Percentiles rank a stretch among this genome's conserved stretches.
phyloP scores from a whole-genome alignment of 2,888 invertebrate genomes.

The Acholoe squamosa region DNA sequence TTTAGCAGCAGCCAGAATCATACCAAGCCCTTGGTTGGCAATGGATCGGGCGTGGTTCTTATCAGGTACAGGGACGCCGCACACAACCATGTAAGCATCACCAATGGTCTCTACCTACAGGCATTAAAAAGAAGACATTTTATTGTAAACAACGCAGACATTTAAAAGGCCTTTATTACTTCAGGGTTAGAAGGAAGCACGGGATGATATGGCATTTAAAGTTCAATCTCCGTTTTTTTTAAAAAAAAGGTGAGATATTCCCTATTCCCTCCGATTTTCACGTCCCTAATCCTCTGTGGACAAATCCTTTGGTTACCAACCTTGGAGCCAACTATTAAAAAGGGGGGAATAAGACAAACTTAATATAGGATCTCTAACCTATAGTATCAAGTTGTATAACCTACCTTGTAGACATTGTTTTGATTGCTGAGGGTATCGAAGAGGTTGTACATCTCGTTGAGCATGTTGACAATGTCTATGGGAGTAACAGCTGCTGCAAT shows the following conservation, averaged over 20 bases:
- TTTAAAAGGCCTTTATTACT: too few species aligned
- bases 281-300: too few species aligned
- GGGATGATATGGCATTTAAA: too few species aligned
- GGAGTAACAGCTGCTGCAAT: conserved; percentile 81
- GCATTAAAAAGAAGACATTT: neutral
- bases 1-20: conserved; percentile 77
- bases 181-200: too few species aligned
- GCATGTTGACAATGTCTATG: conserved; percentile 79
- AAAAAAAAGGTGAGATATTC: too few species aligned
- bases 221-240: too few species aligned
- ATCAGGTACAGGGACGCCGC: conserved; percentile 68
- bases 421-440: conserved; percentile 71
- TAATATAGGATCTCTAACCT: neutral
- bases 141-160: too few species aligned
- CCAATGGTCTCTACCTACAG: conserved; percentile 79
- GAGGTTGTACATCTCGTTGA: conserved; percentile 82
- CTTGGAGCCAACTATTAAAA: too few species aligned
- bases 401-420: conserved; percentile 74
- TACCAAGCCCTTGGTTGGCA: conserved; percentile 78
- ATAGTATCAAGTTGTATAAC: neutral
- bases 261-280: too few species aligned
- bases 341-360: neutral
- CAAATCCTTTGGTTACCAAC: too few species aligned
- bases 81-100: conserved; percentile 65
- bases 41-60: conserved; percentile 78